phyloP scores from a whole-genome alignment of 2,888 invertebrate species.

The Phragmatobia fuliginosa region DNA sequence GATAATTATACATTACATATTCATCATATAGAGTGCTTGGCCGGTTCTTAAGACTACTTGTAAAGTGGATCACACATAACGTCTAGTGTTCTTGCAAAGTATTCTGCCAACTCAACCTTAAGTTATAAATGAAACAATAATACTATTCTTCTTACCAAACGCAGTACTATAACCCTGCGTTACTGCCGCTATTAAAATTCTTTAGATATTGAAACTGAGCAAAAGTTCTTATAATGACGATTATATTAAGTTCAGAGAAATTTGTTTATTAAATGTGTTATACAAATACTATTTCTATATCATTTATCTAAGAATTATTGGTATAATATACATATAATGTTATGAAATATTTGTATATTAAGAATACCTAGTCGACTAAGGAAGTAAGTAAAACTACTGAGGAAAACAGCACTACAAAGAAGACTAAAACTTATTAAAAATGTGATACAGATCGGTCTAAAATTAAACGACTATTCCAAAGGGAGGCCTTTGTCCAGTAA shows the following conservation, averaged over 20 bases:
- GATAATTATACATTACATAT: not conserved
- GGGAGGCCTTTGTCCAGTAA: too few species aligned
- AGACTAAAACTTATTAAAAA: too few species aligned
- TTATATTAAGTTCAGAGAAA: not conserved
- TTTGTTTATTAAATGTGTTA: not conserved
- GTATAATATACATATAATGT: too few species aligned
- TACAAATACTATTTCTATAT: not conserved
- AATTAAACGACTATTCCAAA: too few species aligned
- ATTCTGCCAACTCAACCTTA: not conserved
- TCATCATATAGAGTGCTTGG: not conserved
- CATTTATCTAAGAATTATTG: not conserved
- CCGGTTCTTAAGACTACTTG: not conserved
- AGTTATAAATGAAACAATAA: not conserved
- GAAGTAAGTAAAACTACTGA: too few species aligned
- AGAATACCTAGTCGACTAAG: too few species aligned
- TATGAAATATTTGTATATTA: too few species aligned
- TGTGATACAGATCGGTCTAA: too few species aligned
- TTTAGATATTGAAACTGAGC: not conserved
- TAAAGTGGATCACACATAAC: not conserved
- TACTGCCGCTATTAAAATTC: not conserved
- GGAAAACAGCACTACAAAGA: too few species aligned
- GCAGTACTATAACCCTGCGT: not conserved
- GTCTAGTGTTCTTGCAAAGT: not conserved
- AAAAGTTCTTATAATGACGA: not conserved
- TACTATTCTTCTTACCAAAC: not conserved